Conservation (phyloP, 2,888 invertebrate genomes). For the Atrina japonica region DNA sequence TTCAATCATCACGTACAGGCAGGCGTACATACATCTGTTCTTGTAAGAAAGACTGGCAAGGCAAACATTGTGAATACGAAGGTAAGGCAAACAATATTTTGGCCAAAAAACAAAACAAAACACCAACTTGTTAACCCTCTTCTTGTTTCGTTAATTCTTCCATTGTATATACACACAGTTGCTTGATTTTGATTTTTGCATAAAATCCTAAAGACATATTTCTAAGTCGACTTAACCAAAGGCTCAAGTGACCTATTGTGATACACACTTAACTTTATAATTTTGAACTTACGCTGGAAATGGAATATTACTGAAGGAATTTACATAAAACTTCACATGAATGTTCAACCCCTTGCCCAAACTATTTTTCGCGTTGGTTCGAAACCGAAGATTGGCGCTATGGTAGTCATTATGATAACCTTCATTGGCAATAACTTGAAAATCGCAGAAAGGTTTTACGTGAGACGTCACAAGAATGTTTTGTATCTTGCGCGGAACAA, state of each 20-base stretch:
- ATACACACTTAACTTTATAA: too few relatives aligned
- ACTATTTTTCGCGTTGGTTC: too few relatives aligned
- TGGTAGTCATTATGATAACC: too few relatives aligned
- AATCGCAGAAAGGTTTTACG: not conserved
- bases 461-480: too few relatives aligned
- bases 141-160: too few relatives aligned
- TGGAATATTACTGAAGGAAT: not conserved
- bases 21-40: conserved; percentile 63
- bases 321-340: not conserved
- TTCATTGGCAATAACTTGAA: not conserved
- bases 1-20: conserved; percentile 37
- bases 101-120: too few relatives aligned
- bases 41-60: conserved; percentile 69
- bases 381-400: too few relatives aligned
- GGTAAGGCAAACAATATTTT: conserved; percentile 48
- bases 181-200: not conserved
- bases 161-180: not conserved
- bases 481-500: too few relatives aligned
- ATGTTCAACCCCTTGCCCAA: too few relatives aligned
- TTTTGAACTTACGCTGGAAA: not conserved
- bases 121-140: too few relatives aligned
- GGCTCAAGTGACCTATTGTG: too few relatives aligned
- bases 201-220: not conserved
- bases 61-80: conserved; percentile 60
- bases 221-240: too few relatives aligned